Base-by-base conservation (phyloP, 1,140 invertebrate species). In the Xylocopa sonorina region DNA sequence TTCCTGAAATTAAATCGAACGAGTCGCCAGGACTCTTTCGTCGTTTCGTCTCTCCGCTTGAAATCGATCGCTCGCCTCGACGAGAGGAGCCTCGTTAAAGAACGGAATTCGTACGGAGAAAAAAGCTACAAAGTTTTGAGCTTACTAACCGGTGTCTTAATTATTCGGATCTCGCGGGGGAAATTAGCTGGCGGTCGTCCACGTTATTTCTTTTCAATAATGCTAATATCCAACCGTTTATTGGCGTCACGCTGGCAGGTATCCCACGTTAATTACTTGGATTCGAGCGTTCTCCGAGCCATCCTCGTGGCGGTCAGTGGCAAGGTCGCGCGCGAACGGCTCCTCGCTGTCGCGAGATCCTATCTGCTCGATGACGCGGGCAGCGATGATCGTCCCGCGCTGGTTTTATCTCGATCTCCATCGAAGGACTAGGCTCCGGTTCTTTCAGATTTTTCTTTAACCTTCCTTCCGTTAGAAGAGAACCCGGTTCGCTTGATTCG, bases 351-450 rank as follows among this genome's bases (percentile, higher is more conserved):
- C 83, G 80, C 73, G 76, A 86, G 83, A 86, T 86, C 60, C 55
- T 85, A 86, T 86, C 84, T 82, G 60, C 34, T 55, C 80, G 71
- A 82, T 85, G 79, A 85, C 83, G 83, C 51, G 75, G 83, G 34
- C 72, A 85, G 55, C 82, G 78, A 84, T 84, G 73, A 85, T 85
- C 82, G 27, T n/a, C 77, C 67, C 77, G 73, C 38, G n/a, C 14
- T 14, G 55, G 64, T 51, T 46, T 38, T 72, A 84, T 83, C 81
- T 84, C 50, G 81, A 84, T 84, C 76, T 46, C 4, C 24, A 51
- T 24, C 9, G 12, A 46, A 38, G 16, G 50, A 83, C 69, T 72
- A 80, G 58, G 46, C 71, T 71, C 64, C 48, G 62, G 41, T 84
- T 84, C 68, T 72, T 67, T 53, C 50, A 6, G 51, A 83, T 53